phyloP scores from a whole-genome alignment of 2,888 invertebrate species.

The Flexamia atlantica region DNA sequence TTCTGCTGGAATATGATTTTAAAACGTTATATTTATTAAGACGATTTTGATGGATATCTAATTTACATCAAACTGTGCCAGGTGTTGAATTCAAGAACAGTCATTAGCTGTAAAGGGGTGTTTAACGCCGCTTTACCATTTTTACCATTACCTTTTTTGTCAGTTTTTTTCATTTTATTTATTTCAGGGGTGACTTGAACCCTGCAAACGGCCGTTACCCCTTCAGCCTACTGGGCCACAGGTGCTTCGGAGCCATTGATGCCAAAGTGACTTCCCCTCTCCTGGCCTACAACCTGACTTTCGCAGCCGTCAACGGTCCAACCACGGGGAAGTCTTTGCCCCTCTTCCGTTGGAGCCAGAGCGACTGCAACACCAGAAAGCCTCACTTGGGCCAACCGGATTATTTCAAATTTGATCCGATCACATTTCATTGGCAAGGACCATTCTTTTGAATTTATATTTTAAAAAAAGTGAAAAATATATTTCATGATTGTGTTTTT shows the following conservation, averaged over 20 bases:
- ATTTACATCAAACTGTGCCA: too few species aligned
- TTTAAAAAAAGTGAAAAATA: not conserved
- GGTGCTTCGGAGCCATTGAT: conserved; percentile 84
- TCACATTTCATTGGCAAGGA: conserved; percentile 76
- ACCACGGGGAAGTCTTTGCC: conserved; percentile 79
- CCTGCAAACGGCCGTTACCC: conserved; percentile 83
- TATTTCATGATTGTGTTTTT: too few species aligned
- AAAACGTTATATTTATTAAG: too few species aligned
- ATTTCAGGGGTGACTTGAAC: conserved; percentile 84
- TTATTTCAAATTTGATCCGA: conserved; percentile 80
- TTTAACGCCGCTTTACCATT: too few species aligned
- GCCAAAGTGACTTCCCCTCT: conserved; percentile 79
- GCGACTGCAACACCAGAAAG: conserved; percentile 78
- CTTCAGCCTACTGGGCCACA: conserved; percentile 82
- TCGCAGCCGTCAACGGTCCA: conserved; percentile 78
- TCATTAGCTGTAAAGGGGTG: too few species aligned
- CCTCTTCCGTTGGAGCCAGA: conserved; percentile 82
- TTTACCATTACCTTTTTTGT: too few species aligned
- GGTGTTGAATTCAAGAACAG: too few species aligned
- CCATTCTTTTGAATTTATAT: conserved; percentile 6
- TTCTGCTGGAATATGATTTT: too few species aligned
- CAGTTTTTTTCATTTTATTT: conserved; percentile 9
- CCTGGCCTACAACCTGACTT: conserved; percentile 74
- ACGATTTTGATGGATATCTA: too few species aligned
- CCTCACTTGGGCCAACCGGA: conserved; percentile 85